These are phyloP conservation scores for Crypturellus tataupa DNA, from an alignment of 2,797 vertebrate species.

Conservation along the genomic window DNA sequence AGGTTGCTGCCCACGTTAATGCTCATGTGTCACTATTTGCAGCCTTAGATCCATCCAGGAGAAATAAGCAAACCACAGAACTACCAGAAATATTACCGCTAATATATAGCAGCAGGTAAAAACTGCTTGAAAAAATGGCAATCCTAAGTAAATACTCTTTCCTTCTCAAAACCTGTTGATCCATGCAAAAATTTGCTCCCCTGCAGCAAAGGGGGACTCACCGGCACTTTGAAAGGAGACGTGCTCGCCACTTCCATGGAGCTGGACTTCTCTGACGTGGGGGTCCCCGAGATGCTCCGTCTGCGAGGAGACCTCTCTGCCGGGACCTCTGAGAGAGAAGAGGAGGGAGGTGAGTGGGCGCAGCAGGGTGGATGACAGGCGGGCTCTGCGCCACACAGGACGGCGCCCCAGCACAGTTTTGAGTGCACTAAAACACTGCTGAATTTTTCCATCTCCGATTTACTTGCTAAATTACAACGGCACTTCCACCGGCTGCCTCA, in stretches of 20 bases:
- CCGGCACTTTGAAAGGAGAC: constrained; percentile 96
- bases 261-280: constrained; percentile 90
- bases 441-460: background rate
- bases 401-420: constrained; percentile 31
- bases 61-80: background rate
- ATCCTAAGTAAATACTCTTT: background rate
- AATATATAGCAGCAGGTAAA: background rate
- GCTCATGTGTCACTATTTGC: background rate
- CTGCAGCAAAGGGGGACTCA: constrained; percentile 79
- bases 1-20: constrained; percentile 52
- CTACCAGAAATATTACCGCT: background rate
- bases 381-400: background rate
- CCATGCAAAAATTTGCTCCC: background rate
- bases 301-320: constrained; percentile 93
- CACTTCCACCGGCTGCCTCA: background rate
- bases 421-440: background rate
- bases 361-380: constrained; percentile 4
- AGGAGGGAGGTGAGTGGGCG: constrained; percentile 38
- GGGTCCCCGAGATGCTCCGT: constrained; percentile 94
- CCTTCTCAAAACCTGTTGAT: background rate
- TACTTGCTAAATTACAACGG: background rate
- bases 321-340: constrained; percentile 84
- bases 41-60: background rate
- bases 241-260: constrained; percentile 89
- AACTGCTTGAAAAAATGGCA: background rate